Evolutionary conservation across 2,797 vertebrate genomes (phyloP), one percentile per base, ranked within the genome.

Genomic region (Siniperca obscura): DNA sequence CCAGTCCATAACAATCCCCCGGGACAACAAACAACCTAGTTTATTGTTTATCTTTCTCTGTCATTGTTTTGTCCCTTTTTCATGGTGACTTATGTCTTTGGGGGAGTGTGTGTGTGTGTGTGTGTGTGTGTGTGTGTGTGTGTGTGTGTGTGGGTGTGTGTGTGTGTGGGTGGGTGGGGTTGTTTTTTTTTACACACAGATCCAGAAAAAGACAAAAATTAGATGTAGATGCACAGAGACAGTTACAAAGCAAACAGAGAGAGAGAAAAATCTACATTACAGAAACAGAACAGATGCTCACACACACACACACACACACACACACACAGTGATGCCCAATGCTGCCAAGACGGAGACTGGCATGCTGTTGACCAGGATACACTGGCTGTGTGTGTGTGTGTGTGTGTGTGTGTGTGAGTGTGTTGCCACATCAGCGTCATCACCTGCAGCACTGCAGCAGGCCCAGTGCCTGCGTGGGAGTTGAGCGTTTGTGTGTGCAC

Each of bases 201-300:
- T 66, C 38, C 17, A 22, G 34, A 67, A 64, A 85, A 69, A 66
- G 4, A 25, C 6, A 44, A 16, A 71, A 53, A 76, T 73, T 21
- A 11, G 65, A 84, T 8, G 9, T 21, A 73, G 48, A 82, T 53
- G 9, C 27, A 44, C 22, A 78, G 27, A 82, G 74, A 82, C 57
- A 27, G 72, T 3, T 79, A 64, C 64, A 61, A 60, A 74, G 79
- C 64, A 78, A 52, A 71, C 61, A 8, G 4, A n/a, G 25, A 44
- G 8, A 64, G 10, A 71, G 2, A 48, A 40, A 62, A 76, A 68
- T 64, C 36, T 38, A 3, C 42, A 76, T 68, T 13, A 50, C 5
- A 79, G 19, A 70, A 72, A 9, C 59, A 30, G 25, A 76, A 25
- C 55, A 66, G 67, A 83, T 83, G 44, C 56, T 25, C 59, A 60